phyloP scores from a whole-genome alignment of 2,888 invertebrate genomes.

The Orchesellides sinensis region DNA sequence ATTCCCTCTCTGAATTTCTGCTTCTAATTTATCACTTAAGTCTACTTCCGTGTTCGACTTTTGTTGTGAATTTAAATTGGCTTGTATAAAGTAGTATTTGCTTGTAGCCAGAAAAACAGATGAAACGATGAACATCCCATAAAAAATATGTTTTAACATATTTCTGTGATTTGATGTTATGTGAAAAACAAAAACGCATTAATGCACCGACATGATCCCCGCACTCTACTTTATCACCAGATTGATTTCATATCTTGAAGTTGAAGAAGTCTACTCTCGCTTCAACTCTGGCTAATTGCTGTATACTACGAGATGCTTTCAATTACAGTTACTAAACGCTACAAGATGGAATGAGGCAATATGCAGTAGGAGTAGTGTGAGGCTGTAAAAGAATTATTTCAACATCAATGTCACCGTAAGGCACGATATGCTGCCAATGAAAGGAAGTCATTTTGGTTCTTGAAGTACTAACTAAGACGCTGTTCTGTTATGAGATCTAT shows the following conservation, averaged over 20 bases:
- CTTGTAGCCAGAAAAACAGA: no score
- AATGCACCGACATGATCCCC: slow-evolving; percentile 53
- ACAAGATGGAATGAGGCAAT: background rate
- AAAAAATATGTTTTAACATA: background rate
- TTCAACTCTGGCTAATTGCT: slow-evolving; percentile 47
- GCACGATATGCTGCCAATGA: slow-evolving; percentile 60
- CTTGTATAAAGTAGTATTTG: no score
- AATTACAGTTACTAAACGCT: slow-evolving; percentile 60
- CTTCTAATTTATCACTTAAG: no score
- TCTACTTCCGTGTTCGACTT: no score
- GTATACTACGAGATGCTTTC: slow-evolving; percentile 38
- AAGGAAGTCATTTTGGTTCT: slow-evolving; percentile 55
- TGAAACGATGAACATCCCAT: no score
- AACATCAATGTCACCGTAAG: slow-evolving; percentile 65
- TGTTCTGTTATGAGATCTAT: background rate
- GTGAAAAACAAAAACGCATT: slow-evolving; percentile 51
- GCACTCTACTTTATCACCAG: slow-evolving; percentile 26
- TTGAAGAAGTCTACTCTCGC: no score
- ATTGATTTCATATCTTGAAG: slow-evolving; percentile 14
- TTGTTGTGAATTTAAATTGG: no score
- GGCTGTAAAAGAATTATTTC: slow-evolving; percentile 60
- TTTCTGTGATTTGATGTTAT: slow-evolving; percentile 11
- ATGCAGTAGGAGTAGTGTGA: slow-evolving; percentile 19
- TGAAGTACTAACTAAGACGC: no score
- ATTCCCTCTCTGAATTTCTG: no score